These are phyloP conservation scores for Salvelinus namaycush DNA, from an alignment of 2,113 vertebrate genomes.

Conservation along the genomic window DNA sequence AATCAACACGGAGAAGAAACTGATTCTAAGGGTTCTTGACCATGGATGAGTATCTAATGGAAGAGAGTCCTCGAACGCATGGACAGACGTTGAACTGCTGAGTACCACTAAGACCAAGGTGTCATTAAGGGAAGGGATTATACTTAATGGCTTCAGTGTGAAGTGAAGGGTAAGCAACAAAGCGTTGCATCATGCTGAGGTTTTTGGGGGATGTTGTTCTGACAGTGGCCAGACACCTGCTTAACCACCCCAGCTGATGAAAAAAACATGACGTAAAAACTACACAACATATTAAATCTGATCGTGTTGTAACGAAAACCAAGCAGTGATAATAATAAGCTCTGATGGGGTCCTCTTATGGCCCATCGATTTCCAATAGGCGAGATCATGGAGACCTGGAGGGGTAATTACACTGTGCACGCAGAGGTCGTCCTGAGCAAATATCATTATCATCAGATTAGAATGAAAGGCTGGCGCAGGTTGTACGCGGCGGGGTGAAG, in stretches of 20 bases:
- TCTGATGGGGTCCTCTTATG: constrained; percentile 74
- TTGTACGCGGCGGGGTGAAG: constrained; percentile 46
- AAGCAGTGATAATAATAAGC: constrained; percentile 70
- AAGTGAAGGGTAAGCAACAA: not conserved
- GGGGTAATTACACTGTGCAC: constrained; percentile 74
- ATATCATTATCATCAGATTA: constrained; percentile 80
- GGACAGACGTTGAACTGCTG: constrained; percentile 24
- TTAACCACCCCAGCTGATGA: constrained; percentile 10
- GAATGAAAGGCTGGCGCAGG: constrained; percentile 62
- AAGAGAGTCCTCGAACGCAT: constrained; percentile 35
- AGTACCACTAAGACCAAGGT: constrained; percentile 44
- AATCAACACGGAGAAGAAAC: constrained; percentile 34
- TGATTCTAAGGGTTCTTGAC: constrained; percentile 53
- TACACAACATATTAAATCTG: constrained; percentile 64
- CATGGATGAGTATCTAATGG: constrained; percentile 59
- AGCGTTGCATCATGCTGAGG: not conserved
- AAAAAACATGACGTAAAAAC: constrained; percentile 35
- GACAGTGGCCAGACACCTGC: not conserved
- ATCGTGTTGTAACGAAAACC: constrained; percentile 63
- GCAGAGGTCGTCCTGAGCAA: constrained; percentile 75
- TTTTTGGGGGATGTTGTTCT: not conserved
- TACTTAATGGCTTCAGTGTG: constrained; percentile 18
- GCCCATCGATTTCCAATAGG: constrained; percentile 79
- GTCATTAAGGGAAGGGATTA: constrained; percentile 41
- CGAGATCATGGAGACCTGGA: constrained; percentile 68